Percentiles rank a stretch among this genome's conserved stretches.
phyloP scores from a whole-genome alignment of 2,888 invertebrate species.

The Drosophila anomalata region DNA sequence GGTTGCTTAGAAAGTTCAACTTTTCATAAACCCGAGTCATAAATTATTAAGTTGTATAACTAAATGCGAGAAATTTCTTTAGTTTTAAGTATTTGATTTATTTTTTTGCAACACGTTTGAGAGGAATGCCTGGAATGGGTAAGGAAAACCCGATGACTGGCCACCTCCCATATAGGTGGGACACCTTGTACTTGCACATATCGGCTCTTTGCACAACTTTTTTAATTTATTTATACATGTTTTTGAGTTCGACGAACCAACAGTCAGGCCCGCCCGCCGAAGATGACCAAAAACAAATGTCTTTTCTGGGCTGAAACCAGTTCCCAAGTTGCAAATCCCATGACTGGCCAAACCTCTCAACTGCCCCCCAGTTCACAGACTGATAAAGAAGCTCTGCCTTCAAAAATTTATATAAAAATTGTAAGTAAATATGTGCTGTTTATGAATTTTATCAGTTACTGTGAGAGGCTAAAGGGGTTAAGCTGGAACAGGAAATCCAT shows the following conservation, averaged over 20 bases:
- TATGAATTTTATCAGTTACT: slow-evolving; percentile 31
- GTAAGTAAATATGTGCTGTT: slow-evolving; percentile 19
- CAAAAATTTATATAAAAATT: slow-evolving; percentile 2
- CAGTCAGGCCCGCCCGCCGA: slow-evolving; percentile 36
- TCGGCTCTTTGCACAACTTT: slow-evolving; percentile 37
- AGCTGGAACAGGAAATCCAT: slow-evolving; percentile 25
- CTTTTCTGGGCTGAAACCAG: slow-evolving; percentile 43
- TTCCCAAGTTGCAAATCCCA: slow-evolving; percentile 35
- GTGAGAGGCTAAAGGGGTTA: background rate
- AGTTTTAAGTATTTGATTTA: slow-evolving; percentile 9
- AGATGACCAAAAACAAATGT: slow-evolving; percentile 65
- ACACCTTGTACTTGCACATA: slow-evolving; percentile 15
- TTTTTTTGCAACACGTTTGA: slow-evolving; percentile 26
- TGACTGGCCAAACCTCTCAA: slow-evolving; percentile 34
- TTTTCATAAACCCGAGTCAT: slow-evolving; percentile 28
- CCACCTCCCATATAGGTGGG: slow-evolving; percentile 43
- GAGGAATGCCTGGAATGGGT: slow-evolving; percentile 17
- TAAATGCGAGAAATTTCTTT: slow-evolving; percentile 38
- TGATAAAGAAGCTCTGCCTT: slow-evolving; percentile 27
- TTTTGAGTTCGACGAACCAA: slow-evolving; percentile 60
- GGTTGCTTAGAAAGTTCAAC: slow-evolving; percentile 66
- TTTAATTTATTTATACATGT: slow-evolving; percentile 32
- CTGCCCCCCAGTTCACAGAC: background rate
- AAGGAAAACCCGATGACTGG: slow-evolving; percentile 51
- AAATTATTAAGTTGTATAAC: slow-evolving; percentile 43